Conservation (phyloP, 2,888 invertebrate species). For the Hydroisotoma schaefferi region DNA sequence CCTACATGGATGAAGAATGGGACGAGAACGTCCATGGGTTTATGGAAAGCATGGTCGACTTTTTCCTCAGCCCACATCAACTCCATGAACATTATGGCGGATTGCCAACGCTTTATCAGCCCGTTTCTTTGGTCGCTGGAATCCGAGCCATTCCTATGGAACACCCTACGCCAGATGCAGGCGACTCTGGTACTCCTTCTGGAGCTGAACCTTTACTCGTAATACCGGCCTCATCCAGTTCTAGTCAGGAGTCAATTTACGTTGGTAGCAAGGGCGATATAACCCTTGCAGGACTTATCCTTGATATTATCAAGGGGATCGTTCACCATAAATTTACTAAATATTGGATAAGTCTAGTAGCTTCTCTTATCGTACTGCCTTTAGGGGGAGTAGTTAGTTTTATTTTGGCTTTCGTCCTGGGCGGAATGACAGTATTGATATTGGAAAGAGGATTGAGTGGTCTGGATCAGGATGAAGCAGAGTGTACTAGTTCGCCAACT, state of each 20-base stretch:
- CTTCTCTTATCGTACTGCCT: slow-evolving; percentile 14
- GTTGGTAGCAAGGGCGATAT: not conserved
- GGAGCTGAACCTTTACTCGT: not conserved
- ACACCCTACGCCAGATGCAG: not conserved
- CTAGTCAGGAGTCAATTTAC: not conserved
- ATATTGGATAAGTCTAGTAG: slow-evolving; percentile 21
- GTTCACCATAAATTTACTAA: slow-evolving; percentile 9
- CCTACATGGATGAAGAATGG: no score
- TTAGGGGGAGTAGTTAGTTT: slow-evolving; percentile 1
- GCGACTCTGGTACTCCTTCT: not conserved
- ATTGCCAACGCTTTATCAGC: slow-evolving; percentile 19
- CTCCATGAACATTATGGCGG: slow-evolving; percentile 24
- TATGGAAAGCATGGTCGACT: slow-evolving; percentile 5
- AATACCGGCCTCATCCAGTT: not conserved
- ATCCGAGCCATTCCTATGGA: slow-evolving; percentile 5
- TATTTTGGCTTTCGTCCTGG: slow-evolving; percentile 15
- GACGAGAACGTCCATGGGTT: no score
- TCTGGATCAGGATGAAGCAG: not conserved
- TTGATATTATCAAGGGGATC: not conserved
- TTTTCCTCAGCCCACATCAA: slow-evolving; percentile 23
- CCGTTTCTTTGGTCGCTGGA: slow-evolving; percentile 11
- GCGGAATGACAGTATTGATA: slow-evolving; percentile 9
- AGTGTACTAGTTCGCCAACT: no score
- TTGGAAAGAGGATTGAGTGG: slow-evolving; percentile 12
- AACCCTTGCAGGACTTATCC: not conserved